phyloP scores from a whole-genome alignment of 2,113 vertebrate genomes.

The Corythornis madagascariensis region DNA sequence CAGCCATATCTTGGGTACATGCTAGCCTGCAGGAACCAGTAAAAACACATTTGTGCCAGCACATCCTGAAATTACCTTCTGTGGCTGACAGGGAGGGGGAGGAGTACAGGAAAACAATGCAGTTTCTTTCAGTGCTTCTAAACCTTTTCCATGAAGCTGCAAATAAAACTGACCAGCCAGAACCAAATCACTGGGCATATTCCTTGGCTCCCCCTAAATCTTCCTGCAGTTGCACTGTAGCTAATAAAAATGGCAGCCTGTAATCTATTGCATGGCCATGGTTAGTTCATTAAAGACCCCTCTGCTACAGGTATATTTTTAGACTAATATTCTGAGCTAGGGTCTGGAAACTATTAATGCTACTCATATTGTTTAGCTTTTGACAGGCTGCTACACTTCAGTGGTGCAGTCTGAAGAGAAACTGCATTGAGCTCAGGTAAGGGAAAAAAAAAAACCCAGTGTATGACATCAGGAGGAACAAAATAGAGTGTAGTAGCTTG shows the following conservation, averaged over 20 bases:
- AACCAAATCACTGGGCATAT: neutral
- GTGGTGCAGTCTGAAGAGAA: neutral
- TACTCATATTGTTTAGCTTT: neutral
- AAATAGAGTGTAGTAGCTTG: slow-evolving; percentile 5
- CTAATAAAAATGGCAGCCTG: neutral
- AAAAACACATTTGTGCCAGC: slow-evolving; percentile 8
- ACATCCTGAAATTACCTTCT: slow-evolving; percentile 17
- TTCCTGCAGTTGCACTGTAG: neutral
- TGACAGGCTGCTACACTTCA: neutral
- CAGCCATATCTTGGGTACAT: neutral
- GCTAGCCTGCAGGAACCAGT: neutral
- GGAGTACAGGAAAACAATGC: neutral
- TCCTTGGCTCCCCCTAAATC: neutral
- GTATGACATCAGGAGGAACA: neutral
- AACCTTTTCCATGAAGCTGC: neutral
- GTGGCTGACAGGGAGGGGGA: neutral
- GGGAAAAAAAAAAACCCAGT: neutral
- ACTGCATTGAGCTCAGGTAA: neutral
- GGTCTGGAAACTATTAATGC: slow-evolving; percentile 25
- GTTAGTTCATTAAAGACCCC: neutral
- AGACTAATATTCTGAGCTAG: neutral
- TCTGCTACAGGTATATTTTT: neutral
- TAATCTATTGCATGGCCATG: neutral
- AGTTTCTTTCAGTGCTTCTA: neutral
- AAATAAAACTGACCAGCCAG: neutral